Base-by-base conservation (phyloP, 1,140 invertebrate genomes). In the Latrodectus geometricus region DNA sequence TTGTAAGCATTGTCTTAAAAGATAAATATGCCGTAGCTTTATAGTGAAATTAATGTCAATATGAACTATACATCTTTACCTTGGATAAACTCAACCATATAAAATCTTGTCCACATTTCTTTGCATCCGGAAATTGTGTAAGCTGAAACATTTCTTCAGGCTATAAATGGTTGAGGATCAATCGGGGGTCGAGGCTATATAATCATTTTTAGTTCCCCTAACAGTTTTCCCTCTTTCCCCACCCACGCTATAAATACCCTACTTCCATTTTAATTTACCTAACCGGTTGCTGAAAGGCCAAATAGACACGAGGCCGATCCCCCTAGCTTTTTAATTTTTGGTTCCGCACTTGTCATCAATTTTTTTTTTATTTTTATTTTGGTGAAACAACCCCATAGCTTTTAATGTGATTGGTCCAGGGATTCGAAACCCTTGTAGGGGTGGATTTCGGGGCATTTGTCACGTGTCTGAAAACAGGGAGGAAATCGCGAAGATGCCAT, bases 341-440 rank as follows among this genome's bases (percentile, higher is more conserved):
- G 82, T 73, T 35, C 35, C 35, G 35, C 50, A 15, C 52, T 35
- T 84, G 82, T 76, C 73, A 49, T 20, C 48, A 61, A n/a, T 70
- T 70, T 81, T 81, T 82, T 54, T 76, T 76, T 20, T 70, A 12
- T 21, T 49, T 12, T 49, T 69, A 54, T 61, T 76, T n/a, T 35
- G n/a, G n/a, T 49, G 9, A 35, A 49, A 50, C 68, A 73, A 50
- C 70, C 56, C 48, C 54, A 17, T 75, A 17, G 80, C 82, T 84
- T 84, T 84, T 84, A 84, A 84, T 84, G 66, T 56, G 82, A 84
- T 84, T 84, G 82, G 82, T 48, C 61, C 15, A 35, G 82, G 82
- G 82, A 84, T 56, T 23, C 20, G 35, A 35, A 35, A 35, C 35
- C 35, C 35, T 35, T 35, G 35, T 73, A 20, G 54, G 56, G 80